Percentiles rank a stretch among this genome's conserved stretches.
Conservation (phyloP, 2,888 invertebrate species). For the Hypena proboscidalis region DNA sequence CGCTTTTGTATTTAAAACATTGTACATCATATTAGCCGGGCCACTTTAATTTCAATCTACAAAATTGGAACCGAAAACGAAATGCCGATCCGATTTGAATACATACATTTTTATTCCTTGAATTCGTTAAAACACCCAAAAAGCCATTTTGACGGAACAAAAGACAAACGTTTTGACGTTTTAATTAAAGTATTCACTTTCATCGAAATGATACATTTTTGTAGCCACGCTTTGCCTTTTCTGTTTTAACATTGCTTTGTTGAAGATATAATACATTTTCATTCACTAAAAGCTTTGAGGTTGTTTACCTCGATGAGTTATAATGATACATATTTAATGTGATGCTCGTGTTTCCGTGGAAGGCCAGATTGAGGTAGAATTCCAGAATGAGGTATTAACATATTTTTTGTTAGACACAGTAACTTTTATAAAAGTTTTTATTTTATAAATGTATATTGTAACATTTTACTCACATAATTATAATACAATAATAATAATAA, state of each 20-base stretch:
- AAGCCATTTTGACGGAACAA: slow-evolving; percentile 33
- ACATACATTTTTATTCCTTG: slow-evolving; percentile 41
- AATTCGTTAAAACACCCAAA: slow-evolving; percentile 24
- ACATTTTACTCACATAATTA: no score
- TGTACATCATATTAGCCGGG: slow-evolving; percentile 11
- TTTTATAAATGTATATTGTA: no score
- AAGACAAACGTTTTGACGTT: slow-evolving; percentile 23
- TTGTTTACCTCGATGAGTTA: slow-evolving; percentile 5
- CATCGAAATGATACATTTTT: slow-evolving; percentile 10
- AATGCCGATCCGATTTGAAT: slow-evolving; percentile 44
- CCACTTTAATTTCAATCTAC: slow-evolving; percentile 27
- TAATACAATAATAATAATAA: no score
- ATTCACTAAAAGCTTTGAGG: background rate
- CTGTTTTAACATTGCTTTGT: background rate
- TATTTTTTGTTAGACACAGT: no score
- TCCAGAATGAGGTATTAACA: no score
- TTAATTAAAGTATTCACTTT: slow-evolving; percentile 26
- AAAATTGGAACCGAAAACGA: slow-evolving; percentile 30
- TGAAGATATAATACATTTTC: background rate
- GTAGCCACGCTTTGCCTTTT: slow-evolving; percentile 4
- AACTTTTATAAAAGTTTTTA: no score
- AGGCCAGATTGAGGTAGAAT: no score
- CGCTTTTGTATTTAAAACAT: slow-evolving; percentile 15
- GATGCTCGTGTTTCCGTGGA: no score
- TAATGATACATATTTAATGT: no score